Evolutionary conservation across 1,140 invertebrate species (phyloP), one percentile per base, ranked within the genome.

Genomic region (Drosophila obscura): DNA sequence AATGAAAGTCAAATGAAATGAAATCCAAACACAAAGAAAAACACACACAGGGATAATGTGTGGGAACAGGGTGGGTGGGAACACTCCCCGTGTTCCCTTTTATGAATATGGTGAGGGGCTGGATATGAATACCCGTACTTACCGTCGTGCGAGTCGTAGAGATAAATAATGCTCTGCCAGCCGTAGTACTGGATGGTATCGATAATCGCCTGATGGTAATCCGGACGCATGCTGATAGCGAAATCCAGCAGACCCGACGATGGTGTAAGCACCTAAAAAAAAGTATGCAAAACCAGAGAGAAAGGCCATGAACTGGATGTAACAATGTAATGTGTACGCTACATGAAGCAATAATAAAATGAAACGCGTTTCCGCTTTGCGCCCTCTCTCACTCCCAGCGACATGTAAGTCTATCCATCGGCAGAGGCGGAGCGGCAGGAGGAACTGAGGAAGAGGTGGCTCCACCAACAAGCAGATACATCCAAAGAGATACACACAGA

Each of bases 91-190:
- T 5, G 53, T 22, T 48, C 11, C 11, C 26, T 51, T 51, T 51
- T 13, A 6, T 50, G 19, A 35, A 11, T 35, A 11, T 39, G 11
- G 31, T 11, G 31, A 19, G 15, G 31, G 9, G 16, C 0, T 19
- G 4, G 11, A 8, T 35, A 44, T 50, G 13, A n/a, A 51, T 31
- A 16, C 5, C 15, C 52, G 39, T 80, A 95, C 96, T 95, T 93
- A 98, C 97, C 97, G 92, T 98, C 97, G 88, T 98, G 96, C 4
- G 97, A 98, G 92, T 98, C 97, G 92, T 98, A 99, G 60, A 99
- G 94, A 93, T 98, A 99, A 89, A 98, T 97, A 80, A 99, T 96
- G 90, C 96, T 96, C 71, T 95, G 95, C 97, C 98, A 99, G 49
- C 95, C 95, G 91, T 98, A 98, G 92, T 97, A 96, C 66, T 95